phyloP scores from a whole-genome alignment of 2,888 invertebrate genomes.

The Xestia xanthographa region DNA sequence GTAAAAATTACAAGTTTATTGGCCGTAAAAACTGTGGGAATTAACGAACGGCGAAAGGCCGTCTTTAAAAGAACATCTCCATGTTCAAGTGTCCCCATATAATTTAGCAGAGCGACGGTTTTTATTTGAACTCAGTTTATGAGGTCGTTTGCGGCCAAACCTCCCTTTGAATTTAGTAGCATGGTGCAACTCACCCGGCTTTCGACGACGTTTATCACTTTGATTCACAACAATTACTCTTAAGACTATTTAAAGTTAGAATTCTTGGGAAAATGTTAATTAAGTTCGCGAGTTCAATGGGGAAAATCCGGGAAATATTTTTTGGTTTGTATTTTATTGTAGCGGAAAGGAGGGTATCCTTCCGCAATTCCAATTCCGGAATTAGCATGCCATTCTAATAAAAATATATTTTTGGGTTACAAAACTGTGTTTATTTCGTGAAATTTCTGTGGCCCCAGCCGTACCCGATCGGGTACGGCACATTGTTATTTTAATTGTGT shows the following conservation, averaged over 20 bases:
- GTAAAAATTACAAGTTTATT: constrained; percentile 67
- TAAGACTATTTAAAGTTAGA: constrained; percentile 67
- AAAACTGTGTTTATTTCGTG: constrained; percentile 1
- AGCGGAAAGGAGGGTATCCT: neutral
- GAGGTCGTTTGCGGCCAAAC: constrained; percentile 76
- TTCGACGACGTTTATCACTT: constrained; percentile 71
- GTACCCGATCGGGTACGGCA: too few relatives aligned
- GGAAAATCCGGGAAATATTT: constrained; percentile 34
- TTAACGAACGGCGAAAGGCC: constrained; percentile 65
- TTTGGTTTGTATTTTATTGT: constrained; percentile 45
- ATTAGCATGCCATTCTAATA: constrained; percentile 42
- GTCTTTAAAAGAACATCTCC: constrained; percentile 66
- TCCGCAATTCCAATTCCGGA: constrained; percentile 37
- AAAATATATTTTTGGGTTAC: constrained; percentile 18
- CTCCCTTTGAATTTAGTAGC: constrained; percentile 79
- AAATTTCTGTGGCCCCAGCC: neutral
- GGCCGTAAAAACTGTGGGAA: constrained; percentile 66
- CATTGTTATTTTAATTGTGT: too few relatives aligned
- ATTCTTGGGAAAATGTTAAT: constrained; percentile 79
- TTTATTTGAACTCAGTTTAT: constrained; percentile 82
- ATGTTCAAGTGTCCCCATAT: constrained; percentile 74
- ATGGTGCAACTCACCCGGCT: constrained; percentile 64
- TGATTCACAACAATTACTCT: constrained; percentile 80
- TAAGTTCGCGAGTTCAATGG: constrained; percentile 70
- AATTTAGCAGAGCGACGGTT: constrained; percentile 78